Evolutionary conservation across 2,888 invertebrate genomes (phyloP).

Genomic region (Cephus pulcher): DNA sequence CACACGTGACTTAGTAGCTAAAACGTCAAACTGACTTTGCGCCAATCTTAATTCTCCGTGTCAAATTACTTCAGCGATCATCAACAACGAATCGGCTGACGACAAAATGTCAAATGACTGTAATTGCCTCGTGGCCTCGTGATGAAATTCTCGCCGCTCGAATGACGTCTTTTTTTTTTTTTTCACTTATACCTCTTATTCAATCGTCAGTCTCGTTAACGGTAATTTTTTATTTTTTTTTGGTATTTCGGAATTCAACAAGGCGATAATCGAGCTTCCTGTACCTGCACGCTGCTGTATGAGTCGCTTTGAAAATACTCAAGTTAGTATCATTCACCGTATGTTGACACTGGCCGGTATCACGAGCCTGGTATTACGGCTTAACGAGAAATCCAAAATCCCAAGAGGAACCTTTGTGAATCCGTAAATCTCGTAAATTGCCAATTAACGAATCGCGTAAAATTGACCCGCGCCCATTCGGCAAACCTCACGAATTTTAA

Average conservation of each 20-base stretch:
- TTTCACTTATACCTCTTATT: neutral
- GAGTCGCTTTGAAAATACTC: neutral
- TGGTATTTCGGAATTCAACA: neutral
- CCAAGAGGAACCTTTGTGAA: neutral
- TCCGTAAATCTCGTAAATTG: slow-evolving; percentile 12
- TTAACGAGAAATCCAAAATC: neutral
- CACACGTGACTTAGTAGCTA: neutral
- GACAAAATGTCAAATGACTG: neutral
- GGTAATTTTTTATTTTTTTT: neutral
- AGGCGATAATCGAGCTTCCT: neutral
- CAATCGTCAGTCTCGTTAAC: neutral
- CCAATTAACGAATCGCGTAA: slow-evolving; percentile 18
- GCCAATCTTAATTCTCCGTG: neutral
- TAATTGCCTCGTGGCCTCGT: neutral
- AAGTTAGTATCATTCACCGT: neutral
- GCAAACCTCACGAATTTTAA: slow-evolving; percentile 14
- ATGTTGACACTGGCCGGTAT: neutral
- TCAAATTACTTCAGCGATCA: neutral
- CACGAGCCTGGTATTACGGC: too few species aligned
- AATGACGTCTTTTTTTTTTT: neutral
- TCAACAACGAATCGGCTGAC: neutral
- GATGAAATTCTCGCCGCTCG: neutral
- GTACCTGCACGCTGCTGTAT: neutral
- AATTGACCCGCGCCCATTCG: slow-evolving; percentile 4
- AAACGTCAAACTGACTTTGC: neutral